phyloP scores from a whole-genome alignment of 2,797 vertebrate species.

The Corythornis leucogaster region DNA sequence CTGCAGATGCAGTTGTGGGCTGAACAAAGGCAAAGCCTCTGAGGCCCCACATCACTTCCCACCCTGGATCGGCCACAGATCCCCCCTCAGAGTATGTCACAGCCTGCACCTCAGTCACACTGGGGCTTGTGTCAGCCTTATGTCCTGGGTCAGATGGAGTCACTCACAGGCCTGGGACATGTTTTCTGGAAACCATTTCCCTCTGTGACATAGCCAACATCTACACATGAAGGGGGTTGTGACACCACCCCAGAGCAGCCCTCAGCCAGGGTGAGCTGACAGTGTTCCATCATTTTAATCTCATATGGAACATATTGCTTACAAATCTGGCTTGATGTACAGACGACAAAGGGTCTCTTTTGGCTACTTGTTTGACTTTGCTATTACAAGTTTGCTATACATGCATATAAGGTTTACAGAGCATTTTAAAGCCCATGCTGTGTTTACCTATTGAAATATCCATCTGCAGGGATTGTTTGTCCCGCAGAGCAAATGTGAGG shows the following conservation, averaged over 20 bases:
- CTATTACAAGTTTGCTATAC: not conserved
- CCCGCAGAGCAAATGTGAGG: not conserved
- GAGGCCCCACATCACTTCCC: not conserved
- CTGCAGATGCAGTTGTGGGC: not conserved
- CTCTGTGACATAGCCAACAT: not conserved
- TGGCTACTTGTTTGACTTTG: not conserved
- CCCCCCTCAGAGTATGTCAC: not conserved
- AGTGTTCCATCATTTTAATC: not conserved
- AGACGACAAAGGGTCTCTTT: not conserved
- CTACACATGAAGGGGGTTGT: rapidly evolving
- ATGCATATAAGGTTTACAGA: not conserved
- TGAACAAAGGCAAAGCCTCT: constrained; percentile 1
- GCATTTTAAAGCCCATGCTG: not conserved
- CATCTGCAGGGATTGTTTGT: not conserved
- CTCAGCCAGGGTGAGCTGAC: not conserved
- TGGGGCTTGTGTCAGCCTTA: not conserved
- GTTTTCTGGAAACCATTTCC: not conserved
- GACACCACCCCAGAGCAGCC: rapidly evolving
- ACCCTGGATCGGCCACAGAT: not conserved
- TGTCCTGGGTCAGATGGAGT: not conserved
- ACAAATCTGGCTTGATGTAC: not conserved
- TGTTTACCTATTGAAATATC: not conserved
- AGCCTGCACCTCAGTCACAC: not conserved
- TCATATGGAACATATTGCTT: not conserved
- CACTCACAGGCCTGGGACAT: not conserved